Evolutionary conservation across 2,797 vertebrate genomes (phyloP).

Genomic region (Aratinga solstitialis): DNA sequence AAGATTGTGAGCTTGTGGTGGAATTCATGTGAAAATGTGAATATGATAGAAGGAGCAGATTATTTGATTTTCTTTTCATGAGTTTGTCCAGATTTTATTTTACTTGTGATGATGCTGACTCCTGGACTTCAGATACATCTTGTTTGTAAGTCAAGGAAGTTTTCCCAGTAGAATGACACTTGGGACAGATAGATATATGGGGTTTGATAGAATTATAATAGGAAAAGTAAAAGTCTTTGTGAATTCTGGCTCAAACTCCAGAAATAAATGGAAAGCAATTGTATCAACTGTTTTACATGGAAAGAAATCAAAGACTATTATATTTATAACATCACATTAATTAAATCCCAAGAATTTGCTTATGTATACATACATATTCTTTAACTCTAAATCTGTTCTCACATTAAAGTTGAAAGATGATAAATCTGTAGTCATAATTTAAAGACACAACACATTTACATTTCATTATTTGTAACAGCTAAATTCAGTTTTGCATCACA

Average conservation of each 20-base stretch:
- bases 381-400: not conserved
- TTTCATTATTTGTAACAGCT: not conserved
- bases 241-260: not conserved
- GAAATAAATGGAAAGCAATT: not conserved
- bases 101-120: not conserved
- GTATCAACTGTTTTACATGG: not conserved
- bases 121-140: not conserved
- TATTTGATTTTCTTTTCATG: not conserved
- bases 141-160: not conserved
- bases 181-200: not conserved
- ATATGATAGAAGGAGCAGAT: not conserved
- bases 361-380: not conserved
- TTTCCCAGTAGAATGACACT: not conserved
- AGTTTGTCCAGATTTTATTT: not conserved
- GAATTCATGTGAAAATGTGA: not conserved
- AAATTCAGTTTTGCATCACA: not conserved
- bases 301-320: not conserved
- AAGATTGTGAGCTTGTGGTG: not conserved
- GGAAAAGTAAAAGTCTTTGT: not conserved
- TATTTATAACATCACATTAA: not conserved
- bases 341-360: not conserved
- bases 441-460: not conserved
- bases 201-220: not conserved
- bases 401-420: not conserved
- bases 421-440: not conserved